A percentile compares a stretch with the other conserved stretches of the same genome.
phyloP scores from a whole-genome alignment of 1,140 invertebrate species.

The Cotesia vestalis region DNA sequence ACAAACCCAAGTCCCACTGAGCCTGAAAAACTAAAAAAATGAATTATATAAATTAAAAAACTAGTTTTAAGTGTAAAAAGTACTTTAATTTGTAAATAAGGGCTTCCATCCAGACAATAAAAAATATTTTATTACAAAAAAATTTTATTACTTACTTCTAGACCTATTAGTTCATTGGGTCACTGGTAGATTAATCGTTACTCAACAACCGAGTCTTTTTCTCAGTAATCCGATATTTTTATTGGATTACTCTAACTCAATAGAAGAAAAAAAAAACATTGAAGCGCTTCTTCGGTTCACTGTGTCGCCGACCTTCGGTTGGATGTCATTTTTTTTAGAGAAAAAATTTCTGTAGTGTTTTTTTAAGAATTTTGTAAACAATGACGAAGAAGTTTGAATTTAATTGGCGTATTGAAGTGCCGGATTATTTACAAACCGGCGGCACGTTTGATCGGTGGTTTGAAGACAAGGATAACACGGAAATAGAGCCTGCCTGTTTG shows the following conservation, averaged over 20 bases:
- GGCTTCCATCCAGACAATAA: too few relatives aligned
- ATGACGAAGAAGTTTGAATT: slow-evolving; percentile 99
- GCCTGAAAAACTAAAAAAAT: slow-evolving; percentile 6
- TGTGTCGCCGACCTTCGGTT: slow-evolving; percentile 19
- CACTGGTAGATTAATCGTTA: background rate
- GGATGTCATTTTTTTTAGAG: background rate
- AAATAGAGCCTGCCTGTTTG: slow-evolving; percentile 85
- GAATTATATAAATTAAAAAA: background rate
- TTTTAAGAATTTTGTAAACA: slow-evolving; percentile 32
- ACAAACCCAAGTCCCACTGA: slow-evolving; percentile 28
- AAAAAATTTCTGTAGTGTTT: background rate
- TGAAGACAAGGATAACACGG: slow-evolving; percentile 91
- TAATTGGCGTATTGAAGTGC: slow-evolving; percentile 94
- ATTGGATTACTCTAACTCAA: slow-evolving; percentile 48
- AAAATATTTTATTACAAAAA: too few relatives aligned
- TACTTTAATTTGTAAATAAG: slow-evolving; percentile 13
- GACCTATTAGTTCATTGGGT: background rate
- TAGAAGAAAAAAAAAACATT: slow-evolving; percentile 17
- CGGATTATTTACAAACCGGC: slow-evolving; percentile 84
- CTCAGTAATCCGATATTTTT: too few relatives aligned
- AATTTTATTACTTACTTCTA: too few relatives aligned
- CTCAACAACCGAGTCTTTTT: too few relatives aligned
- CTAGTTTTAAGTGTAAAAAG: too few relatives aligned
- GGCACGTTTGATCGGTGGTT: slow-evolving; percentile 93
- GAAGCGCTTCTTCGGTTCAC: background rate